These are phyloP conservation scores for Acyrthosiphon pisum DNA, from an alignment of 1,140 invertebrate genomes.

Conservation along the genomic window DNA sequence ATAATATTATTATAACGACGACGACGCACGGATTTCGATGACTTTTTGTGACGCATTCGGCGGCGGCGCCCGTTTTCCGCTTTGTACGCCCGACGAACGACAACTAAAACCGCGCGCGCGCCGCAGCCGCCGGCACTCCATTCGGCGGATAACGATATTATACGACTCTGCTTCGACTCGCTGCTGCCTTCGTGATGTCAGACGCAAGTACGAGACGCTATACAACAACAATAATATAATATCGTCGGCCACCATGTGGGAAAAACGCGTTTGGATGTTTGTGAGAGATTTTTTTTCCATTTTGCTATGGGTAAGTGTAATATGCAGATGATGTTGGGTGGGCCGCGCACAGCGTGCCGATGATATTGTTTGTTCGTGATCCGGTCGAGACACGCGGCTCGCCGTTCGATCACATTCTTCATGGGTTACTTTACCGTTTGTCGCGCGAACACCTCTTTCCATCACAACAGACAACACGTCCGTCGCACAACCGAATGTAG, in stretches of 20 bases:
- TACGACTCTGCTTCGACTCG: neutral
- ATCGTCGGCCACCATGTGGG: neutral
- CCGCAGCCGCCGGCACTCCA: neutral
- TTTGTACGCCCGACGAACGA: neutral
- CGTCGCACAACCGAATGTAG: too few species aligned
- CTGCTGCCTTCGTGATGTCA: neutral
- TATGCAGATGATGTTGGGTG: neutral
- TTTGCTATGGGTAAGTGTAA: neutral
- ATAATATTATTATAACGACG: too few species aligned
- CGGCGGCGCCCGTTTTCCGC: neutral
- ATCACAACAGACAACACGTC: too few species aligned
- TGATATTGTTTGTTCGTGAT: neutral
- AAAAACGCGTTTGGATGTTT: neutral
- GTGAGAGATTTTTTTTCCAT: neutral
- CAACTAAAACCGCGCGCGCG: too few species aligned
- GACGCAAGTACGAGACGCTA: too few species aligned
- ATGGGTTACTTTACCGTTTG: neutral
- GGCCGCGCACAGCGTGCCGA: too few species aligned
- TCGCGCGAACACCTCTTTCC: neutral
- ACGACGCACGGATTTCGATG: neutral
- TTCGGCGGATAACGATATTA: neutral
- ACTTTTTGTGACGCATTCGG: neutral
- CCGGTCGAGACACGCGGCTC: neutral
- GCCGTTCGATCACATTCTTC: neutral
- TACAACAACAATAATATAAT: neutral